Base-by-base conservation (phyloP, 2,888 invertebrate species). In the Sipunculus nudus region DNA sequence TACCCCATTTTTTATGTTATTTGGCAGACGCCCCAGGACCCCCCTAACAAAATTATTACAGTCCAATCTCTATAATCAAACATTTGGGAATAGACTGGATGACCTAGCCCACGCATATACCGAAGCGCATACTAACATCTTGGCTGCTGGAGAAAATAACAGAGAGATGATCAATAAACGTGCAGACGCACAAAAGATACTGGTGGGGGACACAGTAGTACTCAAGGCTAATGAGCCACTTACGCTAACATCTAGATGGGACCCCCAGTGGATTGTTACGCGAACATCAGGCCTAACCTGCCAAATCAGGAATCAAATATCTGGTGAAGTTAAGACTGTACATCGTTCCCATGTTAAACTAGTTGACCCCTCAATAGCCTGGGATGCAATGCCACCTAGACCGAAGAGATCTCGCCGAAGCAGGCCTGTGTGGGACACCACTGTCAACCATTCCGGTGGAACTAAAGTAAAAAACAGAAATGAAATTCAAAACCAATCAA, bases 1-100 rank as follows among this genome's bases (percentile, higher is more conserved):
- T 28, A 55, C 38, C 8, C 60, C 60, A 23, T 56, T 43, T 41
- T 60, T 31, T 26, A n/a, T 60, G 21, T 5, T 60, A 13, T 56
- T 43, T 31, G 43, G 60, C 1, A 16, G 49, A 39, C 16, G 48
- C 13, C n/a, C 19, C 16, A 25, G 57, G 10, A 19, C 50, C 31
- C 57, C 49, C 3, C 25, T 55, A 19, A 56, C 55, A 28, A 46
- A 25, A 8, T 21, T 35, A 19, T 26, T 59, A n/a, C 6, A 3
- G 8, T 23, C 26, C 2, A 13, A 6, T 19, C n/a, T n/a, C n/a
- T n/a, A n/a, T n/a, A n/a, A n/a, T 19, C 25, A 41, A n/a, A n/a
- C n/a, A n/a, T 46, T 46, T 31, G 50, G 54, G 10, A 47, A 59
- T 29, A 53, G 59, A 1, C 35, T 59, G 28, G 59, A 55, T 29